Conservation (phyloP, 2,113 vertebrate genomes). For the Hassar affinis region DNA sequence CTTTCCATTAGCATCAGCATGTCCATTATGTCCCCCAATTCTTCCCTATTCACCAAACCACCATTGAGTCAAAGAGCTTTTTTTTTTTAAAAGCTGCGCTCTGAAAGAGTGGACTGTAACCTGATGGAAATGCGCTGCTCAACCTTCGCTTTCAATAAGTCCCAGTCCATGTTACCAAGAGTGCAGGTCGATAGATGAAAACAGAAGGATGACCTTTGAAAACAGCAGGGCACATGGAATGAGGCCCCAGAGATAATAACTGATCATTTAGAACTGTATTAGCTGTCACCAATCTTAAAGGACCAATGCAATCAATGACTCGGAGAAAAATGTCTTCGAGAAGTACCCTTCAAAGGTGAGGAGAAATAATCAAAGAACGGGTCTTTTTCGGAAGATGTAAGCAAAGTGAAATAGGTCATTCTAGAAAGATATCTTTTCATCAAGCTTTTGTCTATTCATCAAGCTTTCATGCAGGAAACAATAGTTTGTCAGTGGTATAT, state of each 20-base stretch:
- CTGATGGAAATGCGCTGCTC: conserved; percentile 62
- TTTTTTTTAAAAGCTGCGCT: conserved; percentile 58
- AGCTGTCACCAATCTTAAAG: conserved; percentile 71
- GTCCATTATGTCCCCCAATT: conserved; percentile 59
- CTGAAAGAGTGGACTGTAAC: conserved; percentile 48
- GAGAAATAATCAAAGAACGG: conserved; percentile 13
- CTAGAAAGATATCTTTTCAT: conserved; percentile 5
- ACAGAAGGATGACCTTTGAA: conserved; percentile 72
- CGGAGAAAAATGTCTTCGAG: conserved; percentile 13
- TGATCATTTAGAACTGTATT: conserved; percentile 72
- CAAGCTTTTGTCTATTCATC: background rate
- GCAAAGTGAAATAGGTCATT: conserved; percentile 8
- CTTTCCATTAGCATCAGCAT: conserved; percentile 56
- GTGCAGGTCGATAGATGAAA: conserved; percentile 67
- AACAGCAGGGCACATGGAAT: conserved; percentile 67
- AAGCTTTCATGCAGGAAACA: background rate
- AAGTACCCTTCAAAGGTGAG: conserved; percentile 42
- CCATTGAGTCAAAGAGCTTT: conserved; percentile 59
- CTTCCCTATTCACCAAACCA: conserved; percentile 52
- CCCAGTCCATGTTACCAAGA: conserved; percentile 62
- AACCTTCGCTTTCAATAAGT: conserved; percentile 63
- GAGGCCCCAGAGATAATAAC: conserved; percentile 72
- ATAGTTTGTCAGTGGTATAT: background rate
- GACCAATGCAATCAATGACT: conserved; percentile 55
- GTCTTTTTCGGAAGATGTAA: background rate